A percentile compares a stretch with the other conserved stretches of the same genome.
Evolutionary conservation across 2,113 vertebrate genomes (phyloP).

Genomic region (Uria lomvia): DNA sequence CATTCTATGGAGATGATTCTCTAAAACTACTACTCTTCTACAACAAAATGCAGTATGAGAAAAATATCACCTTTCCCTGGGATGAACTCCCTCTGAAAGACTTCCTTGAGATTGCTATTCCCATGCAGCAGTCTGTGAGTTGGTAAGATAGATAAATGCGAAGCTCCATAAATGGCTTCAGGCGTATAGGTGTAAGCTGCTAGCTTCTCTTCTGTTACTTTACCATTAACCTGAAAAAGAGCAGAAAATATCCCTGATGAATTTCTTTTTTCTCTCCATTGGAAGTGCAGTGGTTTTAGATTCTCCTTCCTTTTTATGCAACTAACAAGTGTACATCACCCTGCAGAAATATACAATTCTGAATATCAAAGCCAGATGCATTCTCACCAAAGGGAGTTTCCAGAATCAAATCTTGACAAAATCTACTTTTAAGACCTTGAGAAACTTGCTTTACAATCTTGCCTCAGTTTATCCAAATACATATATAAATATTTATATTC

Average conservation of each 20-base stretch:
- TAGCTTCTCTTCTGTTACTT: slow-evolving; percentile 82
- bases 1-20: neutral
- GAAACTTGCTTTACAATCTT: neutral
- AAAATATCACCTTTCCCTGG: slow-evolving; percentile 78
- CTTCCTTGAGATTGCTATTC: slow-evolving; percentile 75
- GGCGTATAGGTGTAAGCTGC: slow-evolving; percentile 87
- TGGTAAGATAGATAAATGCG: slow-evolving; percentile 85
- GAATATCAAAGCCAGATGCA: neutral
- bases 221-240: slow-evolving; percentile 79
- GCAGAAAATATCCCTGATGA: neutral
- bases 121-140: slow-evolving; percentile 85
- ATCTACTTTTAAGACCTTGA: neutral
- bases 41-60: neutral
- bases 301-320: neutral
- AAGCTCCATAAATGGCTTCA: slow-evolving; percentile 87
- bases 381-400: neutral
- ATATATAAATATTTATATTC: neutral
- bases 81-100: slow-evolving; percentile 72
- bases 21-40: neutral
- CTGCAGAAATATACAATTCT: neutral
- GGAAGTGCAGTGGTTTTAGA: neutral
- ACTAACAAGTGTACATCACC: neutral
- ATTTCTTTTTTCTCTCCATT: neutral
- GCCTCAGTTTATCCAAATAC: neutral
- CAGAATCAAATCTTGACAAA: neutral